Evolutionary conservation across 2,888 invertebrate species (phyloP).

Genomic region (Diaprepes abbreviatus): DNA sequence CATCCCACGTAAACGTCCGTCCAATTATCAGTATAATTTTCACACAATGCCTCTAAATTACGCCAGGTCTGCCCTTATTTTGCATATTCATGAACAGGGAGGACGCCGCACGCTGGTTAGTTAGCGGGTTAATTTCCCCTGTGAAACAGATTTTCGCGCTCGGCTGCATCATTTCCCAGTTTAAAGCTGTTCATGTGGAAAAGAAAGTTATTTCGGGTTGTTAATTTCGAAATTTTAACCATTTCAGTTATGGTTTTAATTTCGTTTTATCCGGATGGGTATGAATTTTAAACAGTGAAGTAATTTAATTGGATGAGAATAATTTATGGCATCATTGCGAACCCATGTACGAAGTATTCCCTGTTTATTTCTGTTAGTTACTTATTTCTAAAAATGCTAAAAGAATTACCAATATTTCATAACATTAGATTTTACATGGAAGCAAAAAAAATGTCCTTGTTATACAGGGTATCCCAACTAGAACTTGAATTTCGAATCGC

Average conservation of each 20-base stretch:
- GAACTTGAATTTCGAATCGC: too few species aligned
- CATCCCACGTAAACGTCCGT: conserved; percentile 25
- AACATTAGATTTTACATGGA: too few species aligned
- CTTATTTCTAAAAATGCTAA: too few species aligned
- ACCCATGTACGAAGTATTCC: too few species aligned
- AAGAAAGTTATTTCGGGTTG: conserved; percentile 50
- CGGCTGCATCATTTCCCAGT: conserved; percentile 45
- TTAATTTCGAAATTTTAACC: conserved; percentile 45
- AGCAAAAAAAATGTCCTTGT: too few species aligned
- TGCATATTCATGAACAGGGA: conserved; percentile 56
- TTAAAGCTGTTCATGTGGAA: conserved; percentile 44
- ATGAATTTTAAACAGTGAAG: conserved; percentile 26
- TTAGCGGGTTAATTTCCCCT: conserved; percentile 69
- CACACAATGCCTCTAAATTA: conserved; percentile 56
- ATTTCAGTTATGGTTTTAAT: conserved; percentile 35
- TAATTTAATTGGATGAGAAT: background rate
- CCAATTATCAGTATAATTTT: conserved; percentile 56
- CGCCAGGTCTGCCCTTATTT: conserved; percentile 32
- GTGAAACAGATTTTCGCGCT: conserved; percentile 65
- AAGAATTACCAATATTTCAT: too few species aligned
- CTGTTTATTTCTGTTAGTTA: too few species aligned
- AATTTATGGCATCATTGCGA: too few species aligned
- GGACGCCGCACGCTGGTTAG: conserved; percentile 61
- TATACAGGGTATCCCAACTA: too few species aligned
- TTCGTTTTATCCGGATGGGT: conserved; percentile 7